Evolutionary conservation across 2,113 vertebrate genomes (phyloP).

Genomic region (Budorcas taxicolor): DNA sequence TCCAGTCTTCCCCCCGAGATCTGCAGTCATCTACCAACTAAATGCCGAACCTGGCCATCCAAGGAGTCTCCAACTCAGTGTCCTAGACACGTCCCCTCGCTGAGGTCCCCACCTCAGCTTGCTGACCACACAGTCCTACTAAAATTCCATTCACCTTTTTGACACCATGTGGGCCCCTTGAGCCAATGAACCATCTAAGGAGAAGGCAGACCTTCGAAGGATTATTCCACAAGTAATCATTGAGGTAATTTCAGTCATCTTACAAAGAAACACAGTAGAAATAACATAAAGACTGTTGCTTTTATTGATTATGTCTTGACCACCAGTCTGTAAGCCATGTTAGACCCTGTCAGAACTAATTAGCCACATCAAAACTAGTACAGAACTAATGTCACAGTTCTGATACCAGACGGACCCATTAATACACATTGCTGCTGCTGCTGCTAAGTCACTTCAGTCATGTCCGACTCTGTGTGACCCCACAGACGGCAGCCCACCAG

Average conservation of each 20-base stretch:
- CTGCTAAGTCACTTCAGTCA: too few relatives aligned
- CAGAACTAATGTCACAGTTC: background rate
- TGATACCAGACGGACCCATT: background rate
- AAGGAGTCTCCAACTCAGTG: background rate
- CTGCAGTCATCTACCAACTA: background rate
- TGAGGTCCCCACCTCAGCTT: background rate
- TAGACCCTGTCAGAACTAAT: background rate
- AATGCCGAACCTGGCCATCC: background rate
- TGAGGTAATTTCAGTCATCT: background rate
- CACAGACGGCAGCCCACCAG: too few relatives aligned
- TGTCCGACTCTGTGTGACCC: too few relatives aligned
- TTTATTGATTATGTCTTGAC: background rate
- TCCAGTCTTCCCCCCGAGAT: background rate
- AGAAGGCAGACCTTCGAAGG: background rate
- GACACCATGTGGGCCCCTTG: background rate
- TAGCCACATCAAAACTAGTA: background rate
- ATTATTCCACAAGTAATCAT: background rate
- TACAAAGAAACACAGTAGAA: background rate
- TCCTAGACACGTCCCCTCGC: background rate
- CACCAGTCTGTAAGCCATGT: background rate
- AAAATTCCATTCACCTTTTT: background rate
- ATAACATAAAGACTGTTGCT: background rate
- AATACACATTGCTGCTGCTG: too few relatives aligned
- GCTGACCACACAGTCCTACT: background rate
- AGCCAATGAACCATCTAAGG: background rate